Evolutionary conservation across 2,113 vertebrate species (phyloP).

Genomic region (Cyanoderma ruficeps): DNA sequence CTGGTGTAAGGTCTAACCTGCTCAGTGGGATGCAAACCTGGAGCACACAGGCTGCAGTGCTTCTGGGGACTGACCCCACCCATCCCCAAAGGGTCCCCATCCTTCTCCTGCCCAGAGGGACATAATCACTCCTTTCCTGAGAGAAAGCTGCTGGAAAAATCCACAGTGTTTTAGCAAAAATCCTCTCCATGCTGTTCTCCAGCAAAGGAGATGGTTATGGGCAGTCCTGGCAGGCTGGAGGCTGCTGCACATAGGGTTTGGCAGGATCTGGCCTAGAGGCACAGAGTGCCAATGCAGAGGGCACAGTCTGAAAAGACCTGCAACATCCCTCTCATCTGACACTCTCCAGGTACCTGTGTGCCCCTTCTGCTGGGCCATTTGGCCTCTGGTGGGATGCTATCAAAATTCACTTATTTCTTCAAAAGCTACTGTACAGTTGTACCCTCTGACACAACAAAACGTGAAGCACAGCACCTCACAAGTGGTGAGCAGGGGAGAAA

Average conservation of each 20-base stretch:
- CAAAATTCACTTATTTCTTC: neutral
- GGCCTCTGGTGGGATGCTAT: neutral
- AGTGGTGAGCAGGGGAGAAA: neutral
- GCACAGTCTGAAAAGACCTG: neutral
- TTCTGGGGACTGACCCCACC: neutral
- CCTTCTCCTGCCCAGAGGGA: neutral
- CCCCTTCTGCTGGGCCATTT: neutral
- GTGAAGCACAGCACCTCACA: neutral
- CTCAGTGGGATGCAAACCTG: neutral
- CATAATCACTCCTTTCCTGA: neutral
- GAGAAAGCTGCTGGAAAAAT: neutral
- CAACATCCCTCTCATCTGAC: neutral
- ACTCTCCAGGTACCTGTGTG: neutral
- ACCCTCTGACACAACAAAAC: neutral
- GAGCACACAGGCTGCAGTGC: neutral
- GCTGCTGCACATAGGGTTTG: neutral
- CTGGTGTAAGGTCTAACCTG: neutral
- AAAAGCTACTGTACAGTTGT: neutral
- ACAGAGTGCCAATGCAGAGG: neutral
- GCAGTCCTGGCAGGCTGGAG: neutral
- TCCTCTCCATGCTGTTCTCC: neutral
- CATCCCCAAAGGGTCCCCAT: neutral
- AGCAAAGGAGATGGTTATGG: neutral
- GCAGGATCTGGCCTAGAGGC: neutral
- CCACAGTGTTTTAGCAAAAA: neutral